phyloP scores from a whole-genome alignment of 2,888 invertebrate species.

The Ctena decussata region DNA sequence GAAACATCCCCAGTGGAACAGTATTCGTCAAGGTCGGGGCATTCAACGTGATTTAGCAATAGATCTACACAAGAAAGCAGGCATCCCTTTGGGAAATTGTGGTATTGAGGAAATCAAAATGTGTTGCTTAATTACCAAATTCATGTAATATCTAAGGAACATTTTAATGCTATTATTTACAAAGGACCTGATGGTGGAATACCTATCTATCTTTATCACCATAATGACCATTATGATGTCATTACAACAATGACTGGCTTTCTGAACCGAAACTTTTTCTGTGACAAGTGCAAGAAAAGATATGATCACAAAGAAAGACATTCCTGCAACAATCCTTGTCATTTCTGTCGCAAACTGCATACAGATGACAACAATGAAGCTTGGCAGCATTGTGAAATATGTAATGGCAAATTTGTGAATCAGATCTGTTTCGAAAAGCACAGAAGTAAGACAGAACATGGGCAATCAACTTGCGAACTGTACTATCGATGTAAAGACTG shows the following conservation, averaged over 20 bases:
- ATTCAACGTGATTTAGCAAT: conserved; percentile 44
- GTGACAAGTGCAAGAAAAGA: conserved; percentile 57
- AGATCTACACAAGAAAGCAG: conserved; percentile 43
- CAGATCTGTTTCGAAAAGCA: conserved; percentile 21
- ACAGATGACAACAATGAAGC: conserved; percentile 19
- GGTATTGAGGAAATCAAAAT: conserved; percentile 51
- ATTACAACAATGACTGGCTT: conserved; percentile 59
- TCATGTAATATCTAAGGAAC: conserved; percentile 55
- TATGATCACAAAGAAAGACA: conserved; percentile 60
- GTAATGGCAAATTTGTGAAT: conserved; percentile 40
- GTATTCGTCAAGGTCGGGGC: conserved; percentile 38
- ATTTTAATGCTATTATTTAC: conserved; percentile 57
- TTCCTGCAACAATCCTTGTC: conserved; percentile 53
- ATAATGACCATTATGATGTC: conserved; percentile 58
- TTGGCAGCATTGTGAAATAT: conserved; percentile 32
- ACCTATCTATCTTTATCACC: conserved; percentile 50
- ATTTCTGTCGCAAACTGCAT: conserved; percentile 44
- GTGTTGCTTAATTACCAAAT: conserved; percentile 32
- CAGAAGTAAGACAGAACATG: neutral
- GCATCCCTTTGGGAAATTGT: conserved; percentile 40
- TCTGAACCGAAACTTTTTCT: conserved; percentile 47
- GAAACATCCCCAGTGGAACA: conserved; percentile 49
- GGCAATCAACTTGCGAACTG: neutral
- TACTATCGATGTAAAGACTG: conserved; percentile 21
- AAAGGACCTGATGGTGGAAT: conserved; percentile 50